Conservation (phyloP, 1,140 invertebrate genomes). For the Lepidurus arcticus region DNA sequence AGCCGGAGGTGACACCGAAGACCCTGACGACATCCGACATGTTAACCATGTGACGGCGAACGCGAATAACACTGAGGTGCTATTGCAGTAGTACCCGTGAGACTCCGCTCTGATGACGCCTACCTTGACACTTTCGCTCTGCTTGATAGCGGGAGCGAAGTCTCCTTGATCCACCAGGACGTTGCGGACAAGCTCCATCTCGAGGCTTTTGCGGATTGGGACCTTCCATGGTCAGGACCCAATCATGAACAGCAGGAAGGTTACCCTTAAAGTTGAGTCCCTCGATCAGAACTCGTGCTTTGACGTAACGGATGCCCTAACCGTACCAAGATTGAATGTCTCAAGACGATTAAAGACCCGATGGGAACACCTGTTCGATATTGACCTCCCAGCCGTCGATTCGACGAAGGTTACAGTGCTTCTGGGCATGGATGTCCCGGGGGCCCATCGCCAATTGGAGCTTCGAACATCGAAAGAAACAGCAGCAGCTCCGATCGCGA, state of each 20-base stretch:
- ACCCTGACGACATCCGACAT: neutral
- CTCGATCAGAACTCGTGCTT: neutral
- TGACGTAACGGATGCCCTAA: neutral
- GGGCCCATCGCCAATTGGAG: constrained; percentile 17
- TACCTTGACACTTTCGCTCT: constrained; percentile 22
- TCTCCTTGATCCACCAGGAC: neutral
- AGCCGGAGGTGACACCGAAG: neutral
- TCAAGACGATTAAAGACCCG: constrained; percentile 23
- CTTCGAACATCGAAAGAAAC: neutral
- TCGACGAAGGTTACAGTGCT: constrained; percentile 24
- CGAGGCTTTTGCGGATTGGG: neutral
- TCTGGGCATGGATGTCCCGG: constrained; percentile 23
- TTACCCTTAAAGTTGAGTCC: neutral
- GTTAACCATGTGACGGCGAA: neutral
- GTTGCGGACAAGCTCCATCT: constrained; percentile 1
- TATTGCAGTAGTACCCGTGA: constrained; percentile 17
- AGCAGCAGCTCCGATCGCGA: neutral
- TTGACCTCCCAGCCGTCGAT: constrained; percentile 26
- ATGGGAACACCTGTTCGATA: constrained; percentile 24
- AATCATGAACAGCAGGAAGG: neutral
- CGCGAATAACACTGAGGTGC: neutral
- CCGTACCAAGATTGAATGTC: constrained; percentile 28
- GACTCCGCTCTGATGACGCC: neutral
- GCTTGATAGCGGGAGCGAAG: constrained; percentile 26
- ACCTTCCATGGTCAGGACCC: constrained; percentile 30